Conservation (phyloP, 2,113 vertebrate species). For the Ceyx cyanopectus region DNA sequence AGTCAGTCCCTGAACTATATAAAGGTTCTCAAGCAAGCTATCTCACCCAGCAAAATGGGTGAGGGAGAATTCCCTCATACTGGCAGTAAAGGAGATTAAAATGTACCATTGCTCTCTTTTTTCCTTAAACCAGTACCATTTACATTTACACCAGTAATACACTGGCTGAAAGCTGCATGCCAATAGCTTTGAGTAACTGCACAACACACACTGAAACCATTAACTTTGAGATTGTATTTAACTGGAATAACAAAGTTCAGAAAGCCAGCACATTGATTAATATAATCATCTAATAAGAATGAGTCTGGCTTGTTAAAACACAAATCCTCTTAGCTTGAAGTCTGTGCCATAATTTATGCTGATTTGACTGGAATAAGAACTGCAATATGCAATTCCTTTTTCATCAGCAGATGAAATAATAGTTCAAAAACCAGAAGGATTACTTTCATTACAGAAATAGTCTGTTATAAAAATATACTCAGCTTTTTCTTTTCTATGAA, state of each 20-base stretch:
- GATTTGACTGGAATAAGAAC: not conserved
- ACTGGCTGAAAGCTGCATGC: not conserved
- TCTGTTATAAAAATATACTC: not conserved
- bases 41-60: not conserved
- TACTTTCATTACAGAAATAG: not conserved
- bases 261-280: not conserved
- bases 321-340: not conserved
- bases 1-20: constrained; percentile 17
- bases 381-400: not conserved
- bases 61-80: not conserved
- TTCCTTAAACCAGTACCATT: not conserved
- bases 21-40: constrained; percentile 43
- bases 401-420: not conserved
- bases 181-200: not conserved
- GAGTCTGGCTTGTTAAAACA: not conserved
- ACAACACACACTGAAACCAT: not conserved
- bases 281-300: not conserved
- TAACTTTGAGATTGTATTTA: not conserved
- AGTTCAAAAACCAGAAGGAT: not conserved
- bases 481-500: not conserved
- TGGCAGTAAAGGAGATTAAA: not conserved
- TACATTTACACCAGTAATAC: not conserved
- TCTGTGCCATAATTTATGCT: not conserved
- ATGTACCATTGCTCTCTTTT: not conserved
- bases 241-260: not conserved